Percentiles rank a stretch among this genome's conserved stretches.
These are phyloP conservation scores for Halocaridina rubra DNA, from an alignment of 2,888 invertebrate species.

Conservation along the genomic window DNA sequence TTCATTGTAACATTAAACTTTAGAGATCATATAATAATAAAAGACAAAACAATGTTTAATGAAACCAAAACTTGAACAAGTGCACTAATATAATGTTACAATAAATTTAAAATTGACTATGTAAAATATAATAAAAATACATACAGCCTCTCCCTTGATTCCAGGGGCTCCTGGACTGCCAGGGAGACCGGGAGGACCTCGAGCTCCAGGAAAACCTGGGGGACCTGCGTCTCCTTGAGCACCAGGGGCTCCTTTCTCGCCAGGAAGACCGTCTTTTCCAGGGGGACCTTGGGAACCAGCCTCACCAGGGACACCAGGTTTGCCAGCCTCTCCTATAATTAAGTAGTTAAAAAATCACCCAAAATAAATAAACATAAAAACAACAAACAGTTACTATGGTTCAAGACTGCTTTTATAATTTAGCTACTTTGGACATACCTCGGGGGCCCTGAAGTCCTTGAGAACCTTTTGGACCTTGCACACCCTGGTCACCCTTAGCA, in stretches of 20 bases:
- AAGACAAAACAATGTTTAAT: too few species aligned
- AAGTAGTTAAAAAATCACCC: too few species aligned
- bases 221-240: constrained; percentile 79
- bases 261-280: constrained; percentile 84
- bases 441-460: constrained; percentile 84
- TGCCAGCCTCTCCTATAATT: constrained; percentile 77
- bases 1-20: too few species aligned
- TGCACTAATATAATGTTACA: too few species aligned
- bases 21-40: too few species aligned
- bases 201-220: constrained; percentile 85
- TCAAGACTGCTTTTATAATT: neutral
- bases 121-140: too few species aligned
- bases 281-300: constrained; percentile 79
- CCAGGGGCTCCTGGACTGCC: constrained; percentile 82
- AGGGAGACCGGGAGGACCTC: constrained; percentile 80
- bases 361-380: too few species aligned
- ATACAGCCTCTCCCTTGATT: constrained; percentile 75
- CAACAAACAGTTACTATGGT: too few species aligned
- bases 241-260: constrained; percentile 84
- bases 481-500: constrained; percentile 83
- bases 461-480: constrained; percentile 81
- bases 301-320: constrained; percentile 82
- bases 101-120: too few species aligned
- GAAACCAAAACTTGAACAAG: too few species aligned
- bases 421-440: constrained; percentile 69